Evolutionary conservation across 1,140 invertebrate species (phyloP).

Genomic region (Drosophila lacertosa): DNA sequence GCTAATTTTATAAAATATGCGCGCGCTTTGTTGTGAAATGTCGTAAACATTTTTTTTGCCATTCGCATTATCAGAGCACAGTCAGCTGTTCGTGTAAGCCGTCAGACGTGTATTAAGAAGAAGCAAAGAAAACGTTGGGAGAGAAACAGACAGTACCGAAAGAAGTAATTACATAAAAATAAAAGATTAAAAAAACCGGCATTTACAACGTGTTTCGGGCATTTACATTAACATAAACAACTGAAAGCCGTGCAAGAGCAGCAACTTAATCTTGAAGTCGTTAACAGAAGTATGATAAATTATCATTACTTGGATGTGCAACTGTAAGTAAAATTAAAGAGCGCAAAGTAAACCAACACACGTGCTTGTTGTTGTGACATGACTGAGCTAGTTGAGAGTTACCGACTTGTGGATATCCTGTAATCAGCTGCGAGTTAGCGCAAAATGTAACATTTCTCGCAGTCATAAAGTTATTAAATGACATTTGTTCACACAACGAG

Average conservation of each 20-base stretch:
- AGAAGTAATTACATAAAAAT: slow-evolving; percentile 58
- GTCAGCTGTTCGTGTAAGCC: slow-evolving; percentile 12
- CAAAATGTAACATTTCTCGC: no score
- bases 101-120: neutral
- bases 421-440: no score
- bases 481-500: no score
- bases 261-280: neutral
- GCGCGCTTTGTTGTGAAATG: slow-evolving; percentile 49
- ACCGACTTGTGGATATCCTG: no score
- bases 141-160: slow-evolving; percentile 16
- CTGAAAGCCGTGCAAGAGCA: neutral
- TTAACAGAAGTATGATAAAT: slow-evolving; percentile 66
- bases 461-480: no score
- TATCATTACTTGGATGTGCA: slow-evolving; percentile 83
- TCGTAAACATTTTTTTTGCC: slow-evolving; percentile 16
- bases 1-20: slow-evolving; percentile 27
- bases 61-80: slow-evolving; percentile 14
- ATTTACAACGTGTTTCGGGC: slow-evolving; percentile 26
- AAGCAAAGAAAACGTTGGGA: slow-evolving; percentile 9
- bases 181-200: slow-evolving; percentile 55
- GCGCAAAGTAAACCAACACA: slow-evolving; percentile 3
- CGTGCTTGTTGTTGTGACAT: slow-evolving; percentile 43
- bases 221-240: neutral
- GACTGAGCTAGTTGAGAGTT: neutral
- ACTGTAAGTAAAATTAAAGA: slow-evolving; percentile 75